A percentile compares a stretch with the other conserved stretches of the same genome.
phyloP scores from a whole-genome alignment of 2,113 vertebrate genomes.

The Halichoeres trimaculatus region DNA sequence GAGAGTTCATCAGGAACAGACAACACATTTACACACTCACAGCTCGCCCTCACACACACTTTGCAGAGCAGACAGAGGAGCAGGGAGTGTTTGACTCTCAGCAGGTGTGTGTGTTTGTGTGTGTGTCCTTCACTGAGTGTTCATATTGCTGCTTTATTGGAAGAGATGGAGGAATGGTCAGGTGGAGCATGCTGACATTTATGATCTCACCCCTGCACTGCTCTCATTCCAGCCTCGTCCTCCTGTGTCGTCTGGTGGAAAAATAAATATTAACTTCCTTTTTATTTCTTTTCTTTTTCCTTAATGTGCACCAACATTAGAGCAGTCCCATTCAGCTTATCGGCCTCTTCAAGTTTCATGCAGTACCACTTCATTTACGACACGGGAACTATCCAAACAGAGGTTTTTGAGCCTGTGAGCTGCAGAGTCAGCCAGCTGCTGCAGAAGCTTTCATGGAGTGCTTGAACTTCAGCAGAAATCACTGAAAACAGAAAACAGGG shows the following conservation, averaged over 20 bases:
- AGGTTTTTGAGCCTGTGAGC: no score
- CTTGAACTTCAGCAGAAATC: no score
- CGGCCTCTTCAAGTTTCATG: no score
- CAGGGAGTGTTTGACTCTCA: slow-evolving; percentile 27
- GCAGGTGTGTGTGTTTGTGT: no score
- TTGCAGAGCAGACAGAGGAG: slow-evolving; percentile 34
- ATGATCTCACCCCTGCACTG: background rate
- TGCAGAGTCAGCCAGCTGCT: background rate
- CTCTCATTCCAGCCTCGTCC: slow-evolving; percentile 17
- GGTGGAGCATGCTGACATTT: slow-evolving; percentile 31
- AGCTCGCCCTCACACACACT: no score
- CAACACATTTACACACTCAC: slow-evolving; percentile 57
- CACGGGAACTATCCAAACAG: no score
- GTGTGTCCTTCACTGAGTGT: slow-evolving; percentile 51
- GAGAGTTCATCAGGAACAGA: slow-evolving; percentile 81
- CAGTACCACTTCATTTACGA: no score
- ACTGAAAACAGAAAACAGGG: background rate
- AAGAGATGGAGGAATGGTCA: slow-evolving; percentile 31
- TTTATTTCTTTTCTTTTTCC: no score
- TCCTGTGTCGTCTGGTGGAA: background rate
- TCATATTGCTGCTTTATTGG: slow-evolving; percentile 49
- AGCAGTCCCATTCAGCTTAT: no score
- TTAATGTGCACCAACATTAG: no score
- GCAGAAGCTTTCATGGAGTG: background rate
- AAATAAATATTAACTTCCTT: background rate